Conservation (phyloP, 2,888 invertebrate genomes). For the Diplazon laetatorius region DNA sequence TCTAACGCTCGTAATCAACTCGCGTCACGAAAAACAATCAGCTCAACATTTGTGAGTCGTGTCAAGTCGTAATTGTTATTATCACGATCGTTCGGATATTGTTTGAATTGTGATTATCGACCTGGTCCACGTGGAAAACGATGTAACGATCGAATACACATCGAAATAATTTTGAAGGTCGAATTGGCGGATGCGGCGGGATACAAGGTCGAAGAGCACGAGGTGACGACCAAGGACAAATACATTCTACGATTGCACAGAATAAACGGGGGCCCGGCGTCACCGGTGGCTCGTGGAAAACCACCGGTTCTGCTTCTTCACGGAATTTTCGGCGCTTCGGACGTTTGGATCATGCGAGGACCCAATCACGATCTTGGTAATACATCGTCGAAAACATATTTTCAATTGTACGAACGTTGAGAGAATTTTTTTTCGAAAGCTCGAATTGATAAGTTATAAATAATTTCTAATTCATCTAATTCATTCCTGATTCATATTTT, state of each 20-base stretch:
- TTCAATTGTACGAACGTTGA: too few species aligned
- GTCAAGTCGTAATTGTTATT: too few species aligned
- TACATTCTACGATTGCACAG: constrained; percentile 71
- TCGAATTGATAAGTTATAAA: too few species aligned
- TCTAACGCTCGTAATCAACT: too few species aligned
- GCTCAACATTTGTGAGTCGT: too few species aligned
- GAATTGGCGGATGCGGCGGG: constrained; percentile 67
- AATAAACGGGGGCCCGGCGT: constrained; percentile 68
- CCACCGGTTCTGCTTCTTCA: constrained; percentile 69
- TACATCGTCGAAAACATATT: neutral
- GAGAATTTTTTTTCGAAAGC: too few species aligned
- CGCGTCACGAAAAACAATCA: too few species aligned
- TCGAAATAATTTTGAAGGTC: constrained; percentile 58
- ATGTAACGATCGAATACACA: constrained; percentile 1
- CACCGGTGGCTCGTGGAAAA: constrained; percentile 64
- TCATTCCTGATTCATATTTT: too few species aligned
- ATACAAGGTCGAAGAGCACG: constrained; percentile 70
- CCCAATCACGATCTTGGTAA: constrained; percentile 70
- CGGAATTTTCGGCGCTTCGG: constrained; percentile 70
- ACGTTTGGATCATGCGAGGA: constrained; percentile 71
- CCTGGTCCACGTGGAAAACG: neutral
- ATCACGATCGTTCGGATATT: too few species aligned
- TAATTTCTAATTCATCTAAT: too few species aligned
- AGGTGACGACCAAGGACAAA: constrained; percentile 71
- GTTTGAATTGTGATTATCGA: too few species aligned